Conservation (phyloP, 2,113 vertebrate genomes). For the Menura novaehollandiae region DNA sequence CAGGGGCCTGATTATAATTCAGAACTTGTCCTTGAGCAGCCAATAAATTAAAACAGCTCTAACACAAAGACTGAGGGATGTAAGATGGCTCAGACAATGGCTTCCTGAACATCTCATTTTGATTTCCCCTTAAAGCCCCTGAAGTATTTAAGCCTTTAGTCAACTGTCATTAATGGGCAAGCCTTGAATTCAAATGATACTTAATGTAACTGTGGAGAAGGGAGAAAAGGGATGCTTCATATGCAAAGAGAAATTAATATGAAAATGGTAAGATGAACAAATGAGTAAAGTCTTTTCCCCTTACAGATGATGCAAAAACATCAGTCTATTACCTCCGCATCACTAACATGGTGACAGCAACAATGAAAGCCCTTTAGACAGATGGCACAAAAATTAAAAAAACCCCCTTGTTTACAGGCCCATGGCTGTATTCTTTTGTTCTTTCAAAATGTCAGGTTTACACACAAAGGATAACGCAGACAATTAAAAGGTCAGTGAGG, state of each 20-base stretch:
- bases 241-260: background rate
- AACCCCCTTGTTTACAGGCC: background rate
- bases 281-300: background rate
- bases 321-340: background rate
- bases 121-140: background rate
- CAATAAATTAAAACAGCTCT: background rate
- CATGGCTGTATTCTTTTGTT: background rate
- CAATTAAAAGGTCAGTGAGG: conserved; percentile 14
- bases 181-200: background rate
- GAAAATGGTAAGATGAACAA: background rate
- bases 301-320: background rate
- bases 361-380: background rate
- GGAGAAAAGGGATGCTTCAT: background rate
- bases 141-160: background rate
- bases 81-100: background rate
- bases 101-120: background rate
- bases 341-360: background rate
- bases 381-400: background rate
- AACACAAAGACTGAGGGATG: background rate
- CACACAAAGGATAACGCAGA: conserved; percentile 1
- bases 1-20: background rate
- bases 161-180: background rate
- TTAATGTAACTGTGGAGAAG: background rate
- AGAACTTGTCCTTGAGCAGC: background rate
- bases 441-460: conserved; percentile 28